Evolutionary conservation across 2,113 vertebrate genomes (phyloP), one percentile per base, ranked within the genome.

Genomic region (Pteropus alecto): DNA sequence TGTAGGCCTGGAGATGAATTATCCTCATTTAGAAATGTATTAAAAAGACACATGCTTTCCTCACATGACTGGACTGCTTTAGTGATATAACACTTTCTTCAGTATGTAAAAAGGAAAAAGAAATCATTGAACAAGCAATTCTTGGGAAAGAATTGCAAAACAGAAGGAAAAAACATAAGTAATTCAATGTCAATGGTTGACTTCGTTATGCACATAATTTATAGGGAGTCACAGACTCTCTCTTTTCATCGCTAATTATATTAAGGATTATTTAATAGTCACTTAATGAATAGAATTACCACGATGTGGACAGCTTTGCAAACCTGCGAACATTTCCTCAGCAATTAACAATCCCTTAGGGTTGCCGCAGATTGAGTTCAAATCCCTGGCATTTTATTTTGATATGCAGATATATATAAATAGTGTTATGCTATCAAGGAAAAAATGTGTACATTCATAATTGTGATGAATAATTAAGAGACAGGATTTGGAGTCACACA

Each of bases 71-170:
- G 61, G 70, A 94, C 21, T 87, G n/a, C 74, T 92, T 91, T 93
- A 97, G 93, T 67, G 87, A 74, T 97, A 81, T 48, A 92, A 93
- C 43, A 89, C 71, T 97, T 98, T 93, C 61, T 81, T 46, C 33
- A 90, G 81, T 26, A 94, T 79, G 86, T 92, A 85, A 97, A 68
- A 65, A 38, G 46, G 82, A 51, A 89, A 92, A 95, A 90, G 87
- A 76, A 93, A 95, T 61, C 76, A 96, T 92, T 0, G 0, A 71
- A 84, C 84, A 98, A 97, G 82, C 54, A 97, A 70, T 93, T 96
- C 93, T 97, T 97, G 76, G 87, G 94, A 98, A 96, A 71, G 95
- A 94, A 97, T 76, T 95, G 38, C 61, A 79, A 94, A 95, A 90
- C 0, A 51, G 33, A 83, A 88, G 33, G 70, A 26, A 96, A 97